phyloP scores from a whole-genome alignment of 2,888 invertebrate genomes.

The Exephanes ischioxanthus region DNA sequence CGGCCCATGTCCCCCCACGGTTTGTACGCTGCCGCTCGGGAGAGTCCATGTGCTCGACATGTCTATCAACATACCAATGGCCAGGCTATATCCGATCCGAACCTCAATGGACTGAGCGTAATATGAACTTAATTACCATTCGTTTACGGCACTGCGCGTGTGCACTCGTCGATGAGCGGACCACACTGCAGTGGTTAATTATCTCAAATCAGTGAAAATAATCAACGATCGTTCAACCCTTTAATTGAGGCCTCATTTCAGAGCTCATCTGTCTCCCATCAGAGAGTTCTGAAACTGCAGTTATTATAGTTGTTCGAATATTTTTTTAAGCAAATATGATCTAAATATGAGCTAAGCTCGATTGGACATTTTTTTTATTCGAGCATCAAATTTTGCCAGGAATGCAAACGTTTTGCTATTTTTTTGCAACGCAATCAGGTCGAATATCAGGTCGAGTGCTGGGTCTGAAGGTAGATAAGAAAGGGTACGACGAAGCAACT shows the following conservation, averaged over 20 bases:
- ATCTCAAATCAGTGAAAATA: conserved; percentile 62
- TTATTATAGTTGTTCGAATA: not conserved
- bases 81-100: conserved; percentile 25
- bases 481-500: conserved; percentile 43
- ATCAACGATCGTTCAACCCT: conserved; percentile 44
- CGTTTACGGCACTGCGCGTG: conserved; percentile 43
- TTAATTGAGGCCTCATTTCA: conserved; percentile 56
- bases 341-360: no score
- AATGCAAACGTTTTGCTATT: not conserved
- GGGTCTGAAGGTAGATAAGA: not conserved
- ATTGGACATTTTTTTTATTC: not conserved
- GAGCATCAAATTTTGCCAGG: not conserved
- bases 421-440: not conserved
- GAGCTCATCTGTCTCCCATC: conserved; percentile 2
- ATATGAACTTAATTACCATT: conserved; percentile 63
- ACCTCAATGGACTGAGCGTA: conserved; percentile 57
- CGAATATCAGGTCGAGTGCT: not conserved
- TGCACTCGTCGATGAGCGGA: conserved; percentile 25
- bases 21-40: conserved; percentile 53
- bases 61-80: conserved; percentile 41
- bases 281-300: not conserved
- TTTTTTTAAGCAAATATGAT: not conserved
- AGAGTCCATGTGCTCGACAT: conserved; percentile 60
- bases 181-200: conserved; percentile 45
- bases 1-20: conserved; percentile 60